A percentile compares a stretch with the other conserved stretches of the same genome.
These are phyloP conservation scores for Oreamnos americanus DNA, from an alignment of 2,113 vertebrate genomes.

Conservation along the genomic window DNA sequence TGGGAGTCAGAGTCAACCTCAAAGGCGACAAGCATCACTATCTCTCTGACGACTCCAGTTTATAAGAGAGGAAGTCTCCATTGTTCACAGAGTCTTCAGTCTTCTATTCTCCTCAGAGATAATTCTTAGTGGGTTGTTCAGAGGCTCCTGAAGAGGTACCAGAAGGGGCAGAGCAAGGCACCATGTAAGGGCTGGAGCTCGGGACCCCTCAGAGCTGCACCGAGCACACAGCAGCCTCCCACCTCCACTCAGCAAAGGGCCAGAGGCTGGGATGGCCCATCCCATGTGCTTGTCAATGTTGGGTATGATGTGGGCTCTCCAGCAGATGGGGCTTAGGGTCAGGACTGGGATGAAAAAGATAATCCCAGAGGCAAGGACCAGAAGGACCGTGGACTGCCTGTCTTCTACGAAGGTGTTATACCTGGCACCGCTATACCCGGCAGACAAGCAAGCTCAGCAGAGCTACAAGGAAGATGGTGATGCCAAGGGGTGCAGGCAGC, in stretches of 20 bases:
- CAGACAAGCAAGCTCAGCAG: conserved; percentile 78
- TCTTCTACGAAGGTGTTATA: conserved; percentile 84
- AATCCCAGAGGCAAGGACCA: conserved; percentile 78
- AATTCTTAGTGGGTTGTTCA: conserved; percentile 49
- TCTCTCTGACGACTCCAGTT: background rate
- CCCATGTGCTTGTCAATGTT: conserved; percentile 46
- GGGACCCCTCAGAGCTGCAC: background rate
- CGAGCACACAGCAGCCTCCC: conserved; percentile 18
- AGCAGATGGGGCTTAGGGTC: conserved; percentile 62
- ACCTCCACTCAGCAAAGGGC: background rate
- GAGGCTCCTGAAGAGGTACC: background rate
- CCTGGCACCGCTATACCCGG: conserved; percentile 79
- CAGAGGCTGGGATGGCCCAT: background rate
- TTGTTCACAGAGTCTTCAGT: background rate
- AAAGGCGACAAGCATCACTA: too few species aligned
- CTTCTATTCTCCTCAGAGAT: background rate
- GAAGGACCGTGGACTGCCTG: conserved; percentile 78
- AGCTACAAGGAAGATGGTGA: conserved; percentile 80
- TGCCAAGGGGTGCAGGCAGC: conserved; percentile 80
- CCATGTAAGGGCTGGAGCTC: background rate
- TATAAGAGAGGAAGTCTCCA: background rate
- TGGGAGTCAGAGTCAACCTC: background rate
- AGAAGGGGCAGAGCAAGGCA: background rate
- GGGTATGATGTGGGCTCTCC: conserved; percentile 30
- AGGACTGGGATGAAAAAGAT: conserved; percentile 80